Base-by-base conservation (phyloP, 2,888 invertebrate genomes). In the Machimus atricapillus region DNA sequence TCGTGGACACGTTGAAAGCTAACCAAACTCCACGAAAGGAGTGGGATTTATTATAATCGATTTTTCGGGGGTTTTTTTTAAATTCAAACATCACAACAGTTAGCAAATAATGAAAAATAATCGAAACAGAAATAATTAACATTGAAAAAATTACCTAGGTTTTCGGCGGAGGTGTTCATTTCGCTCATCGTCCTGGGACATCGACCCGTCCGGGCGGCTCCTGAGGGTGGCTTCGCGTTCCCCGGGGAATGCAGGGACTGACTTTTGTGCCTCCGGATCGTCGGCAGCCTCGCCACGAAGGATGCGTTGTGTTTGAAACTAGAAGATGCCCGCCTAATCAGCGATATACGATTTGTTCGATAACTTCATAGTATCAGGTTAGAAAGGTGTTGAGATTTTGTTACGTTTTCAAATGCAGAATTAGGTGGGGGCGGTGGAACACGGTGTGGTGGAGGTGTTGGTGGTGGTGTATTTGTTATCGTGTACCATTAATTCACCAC, bases 281-380 rank as follows among this genome's bases (percentile, higher is more conserved):
- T 97, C 90, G 97, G 97, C 93, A 97, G 94, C 90, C 97, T 95
- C 91, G 97, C 97, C 92, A 97, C 97, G 94, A 98, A 98, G 87
- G 97, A 97, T 90, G 97, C 96, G 93, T 97, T 97, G 94, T 97
- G 97, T 94, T 97, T 97, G 94, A 97, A 97, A 93, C 97, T 97
- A 93, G 94, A 94, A 91, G 96, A 95, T 93, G 95, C 95, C 91
- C 96, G 95, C 93, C 96, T 96, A 94, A 90, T 91, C 90, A 90
- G 90, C 90, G 90, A 90, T 90, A 90, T 90, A 90, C 90, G 90
- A 90, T 89, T 90, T 90, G 90, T 90, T 90, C 90, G 89, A 90
- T 89, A 90, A 90, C 89, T 90, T 90, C 88, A 89, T 88, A 87
- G 89, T 89, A 88, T 88, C 87, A 87, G 87, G 77, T 88, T 88